Conservation (phyloP, 1,140 invertebrate species). For the Bombus sylvicola region DNA sequence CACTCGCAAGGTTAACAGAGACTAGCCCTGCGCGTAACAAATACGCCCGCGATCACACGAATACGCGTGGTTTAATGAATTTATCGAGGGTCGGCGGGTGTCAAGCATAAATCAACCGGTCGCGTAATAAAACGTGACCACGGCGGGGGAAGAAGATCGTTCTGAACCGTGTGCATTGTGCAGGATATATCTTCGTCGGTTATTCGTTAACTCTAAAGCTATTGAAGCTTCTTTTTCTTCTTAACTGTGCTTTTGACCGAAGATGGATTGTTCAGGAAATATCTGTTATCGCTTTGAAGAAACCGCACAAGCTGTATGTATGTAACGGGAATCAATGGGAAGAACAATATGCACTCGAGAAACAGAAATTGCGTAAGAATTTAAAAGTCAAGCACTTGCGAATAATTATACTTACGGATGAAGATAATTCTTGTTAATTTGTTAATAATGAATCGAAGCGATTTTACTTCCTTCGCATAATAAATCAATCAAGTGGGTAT, state of each 20-base stretch:
- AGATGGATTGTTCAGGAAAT: no score
- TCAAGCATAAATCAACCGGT: constrained; percentile 16
- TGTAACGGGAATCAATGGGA: no score
- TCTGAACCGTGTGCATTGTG: neutral
- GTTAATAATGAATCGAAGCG: no score
- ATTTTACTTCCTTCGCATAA: no score
- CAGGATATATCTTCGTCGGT: neutral
- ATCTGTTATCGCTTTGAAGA: no score
- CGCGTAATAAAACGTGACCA: constrained; percentile 5
- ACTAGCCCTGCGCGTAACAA: constrained; percentile 16
- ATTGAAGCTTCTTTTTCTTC: neutral
- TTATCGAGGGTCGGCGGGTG: constrained; percentile 53
- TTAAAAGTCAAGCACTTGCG: no score
- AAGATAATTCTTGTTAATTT: neutral
- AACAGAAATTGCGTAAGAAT: neutral
- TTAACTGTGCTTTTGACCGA: neutral
- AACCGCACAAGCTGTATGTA: no score
- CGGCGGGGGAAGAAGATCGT: neutral
- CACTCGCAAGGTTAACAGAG: constrained; percentile 2
- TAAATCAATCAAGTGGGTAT: neutral
- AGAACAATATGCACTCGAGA: no score
- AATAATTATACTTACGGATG: neutral
- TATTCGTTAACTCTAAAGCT: neutral
- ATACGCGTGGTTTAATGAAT: constrained; percentile 65
- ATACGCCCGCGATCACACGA: constrained; percentile 54